phyloP scores from a whole-genome alignment of 2,888 invertebrate genomes.

The Panopea generosa region DNA sequence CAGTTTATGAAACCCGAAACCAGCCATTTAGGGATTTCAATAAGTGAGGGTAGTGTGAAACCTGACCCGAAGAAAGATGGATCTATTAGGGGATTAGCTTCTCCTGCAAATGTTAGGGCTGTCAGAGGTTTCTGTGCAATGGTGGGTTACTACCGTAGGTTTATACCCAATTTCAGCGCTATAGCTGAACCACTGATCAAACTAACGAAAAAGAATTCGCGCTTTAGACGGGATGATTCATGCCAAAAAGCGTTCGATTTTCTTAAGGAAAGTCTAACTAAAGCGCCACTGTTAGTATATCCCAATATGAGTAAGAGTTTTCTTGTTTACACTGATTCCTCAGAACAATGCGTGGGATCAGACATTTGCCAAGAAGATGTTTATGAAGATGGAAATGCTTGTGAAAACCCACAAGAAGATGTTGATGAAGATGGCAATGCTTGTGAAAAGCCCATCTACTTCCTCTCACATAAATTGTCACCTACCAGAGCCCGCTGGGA shows the following conservation, averaged over 20 bases:
- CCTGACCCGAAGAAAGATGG: conserved; percentile 44
- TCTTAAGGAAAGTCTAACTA: neutral
- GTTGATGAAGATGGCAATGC: too few relatives aligned
- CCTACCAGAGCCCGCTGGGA: neutral
- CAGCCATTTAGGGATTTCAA: conserved; percentile 35
- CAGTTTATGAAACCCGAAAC: too few relatives aligned
- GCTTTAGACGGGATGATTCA: conserved; percentile 12
- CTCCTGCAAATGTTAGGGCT: too few relatives aligned
- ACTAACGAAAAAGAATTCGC: conserved; percentile 16
- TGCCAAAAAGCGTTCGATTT: too few relatives aligned
- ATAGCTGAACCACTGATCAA: conserved; percentile 11
- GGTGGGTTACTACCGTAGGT: too few relatives aligned
- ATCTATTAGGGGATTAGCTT: too few relatives aligned
- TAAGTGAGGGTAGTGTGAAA: conserved; percentile 38
- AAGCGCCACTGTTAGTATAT: neutral
- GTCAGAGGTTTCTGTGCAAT: too few relatives aligned
- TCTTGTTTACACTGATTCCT: conserved; percentile 4
- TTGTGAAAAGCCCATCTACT: too few relatives aligned
- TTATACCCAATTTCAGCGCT: neutral
- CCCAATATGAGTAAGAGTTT: conserved; percentile 2
- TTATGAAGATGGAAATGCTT: too few relatives aligned
- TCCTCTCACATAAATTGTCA: conserved; percentile 8
- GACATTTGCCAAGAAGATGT: neutral
- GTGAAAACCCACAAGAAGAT: too few relatives aligned
- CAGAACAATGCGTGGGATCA: neutral